Percentiles rank a stretch among this genome's conserved stretches.
These are phyloP conservation scores for Saguinus midas DNA, from an alignment of 2,113 vertebrate species.

Conservation along the genomic window DNA sequence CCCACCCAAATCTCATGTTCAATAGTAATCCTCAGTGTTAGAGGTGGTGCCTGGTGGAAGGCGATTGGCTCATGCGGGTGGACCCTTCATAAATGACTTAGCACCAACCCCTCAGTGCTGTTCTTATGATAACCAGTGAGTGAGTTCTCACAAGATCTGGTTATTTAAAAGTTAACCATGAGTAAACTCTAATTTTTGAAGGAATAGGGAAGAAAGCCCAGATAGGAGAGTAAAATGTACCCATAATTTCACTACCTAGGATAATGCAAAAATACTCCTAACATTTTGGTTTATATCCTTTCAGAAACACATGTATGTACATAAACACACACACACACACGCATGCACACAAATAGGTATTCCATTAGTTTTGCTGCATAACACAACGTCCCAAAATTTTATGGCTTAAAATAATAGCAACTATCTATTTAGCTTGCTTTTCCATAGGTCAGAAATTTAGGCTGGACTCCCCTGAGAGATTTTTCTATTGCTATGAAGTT, in stretches of 20 bases:
- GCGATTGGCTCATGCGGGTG: no score
- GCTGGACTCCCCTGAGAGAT: background rate
- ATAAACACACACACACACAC: accelerated
- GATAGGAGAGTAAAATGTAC: background rate
- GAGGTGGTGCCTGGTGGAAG: no score
- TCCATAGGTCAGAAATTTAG: background rate
- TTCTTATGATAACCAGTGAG: no score
- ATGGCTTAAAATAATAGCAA: background rate
- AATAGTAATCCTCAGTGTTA: no score
- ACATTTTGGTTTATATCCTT: background rate
- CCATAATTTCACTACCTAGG: background rate
- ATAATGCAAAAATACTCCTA: background rate
- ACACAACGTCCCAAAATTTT: no score
- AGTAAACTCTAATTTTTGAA: background rate
- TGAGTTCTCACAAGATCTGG: no score
- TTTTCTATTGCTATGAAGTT: background rate
- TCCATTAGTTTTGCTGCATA: background rate
- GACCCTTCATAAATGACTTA: no score
- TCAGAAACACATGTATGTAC: background rate
- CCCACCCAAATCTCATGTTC: no score
- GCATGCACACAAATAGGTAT: background rate
- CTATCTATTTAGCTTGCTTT: background rate
- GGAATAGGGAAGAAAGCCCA: background rate
- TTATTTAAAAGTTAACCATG: background rate
- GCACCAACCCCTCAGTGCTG: no score